Conservation (phyloP, 1,140 invertebrate species). For the Brachionus rubens region DNA sequence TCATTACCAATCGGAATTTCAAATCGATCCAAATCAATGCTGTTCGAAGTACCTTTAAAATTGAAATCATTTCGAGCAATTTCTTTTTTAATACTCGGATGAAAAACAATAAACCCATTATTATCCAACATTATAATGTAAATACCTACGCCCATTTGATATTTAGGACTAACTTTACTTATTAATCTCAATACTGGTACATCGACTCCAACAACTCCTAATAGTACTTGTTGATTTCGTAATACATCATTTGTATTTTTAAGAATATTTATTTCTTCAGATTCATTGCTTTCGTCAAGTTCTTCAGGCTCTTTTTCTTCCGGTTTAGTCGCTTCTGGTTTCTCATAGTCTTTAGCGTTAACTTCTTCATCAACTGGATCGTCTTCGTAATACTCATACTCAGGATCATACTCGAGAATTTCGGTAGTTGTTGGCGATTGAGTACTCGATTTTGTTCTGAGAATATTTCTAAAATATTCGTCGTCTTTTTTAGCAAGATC, state of each 20-base stretch:
- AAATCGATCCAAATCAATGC: constrained; percentile 32
- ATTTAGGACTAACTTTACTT: constrained; percentile 26
- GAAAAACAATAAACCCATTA: constrained; percentile 44
- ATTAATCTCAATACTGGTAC: constrained; percentile 32
- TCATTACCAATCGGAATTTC: constrained; percentile 45
- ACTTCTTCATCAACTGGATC: constrained; percentile 28
- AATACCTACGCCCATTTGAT: constrained; percentile 36
- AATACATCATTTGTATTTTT: constrained; percentile 6
- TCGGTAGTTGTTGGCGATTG: too few relatives aligned
- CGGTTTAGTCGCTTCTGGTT: too few relatives aligned
- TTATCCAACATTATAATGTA: constrained; percentile 43
- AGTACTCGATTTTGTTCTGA: too few relatives aligned
- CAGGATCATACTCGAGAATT: too few relatives aligned
- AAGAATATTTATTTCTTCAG: neutral
- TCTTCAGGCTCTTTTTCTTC: too few relatives aligned
- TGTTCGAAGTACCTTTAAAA: constrained; percentile 41
- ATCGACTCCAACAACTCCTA: constrained; percentile 44
- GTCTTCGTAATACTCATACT: neutral
- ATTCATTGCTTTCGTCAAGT: too few relatives aligned
- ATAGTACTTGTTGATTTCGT: neutral
- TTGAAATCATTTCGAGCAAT: constrained; percentile 8
- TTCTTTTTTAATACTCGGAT: constrained; percentile 44
- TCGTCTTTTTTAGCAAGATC: neutral
- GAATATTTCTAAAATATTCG: constrained; percentile 6
- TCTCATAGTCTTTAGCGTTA: too few relatives aligned